A percentile compares a stretch with the other conserved stretches of the same genome.
Evolutionary conservation across 2,797 vertebrate species (phyloP).

Genomic region (Myioborus miniatus): DNA sequence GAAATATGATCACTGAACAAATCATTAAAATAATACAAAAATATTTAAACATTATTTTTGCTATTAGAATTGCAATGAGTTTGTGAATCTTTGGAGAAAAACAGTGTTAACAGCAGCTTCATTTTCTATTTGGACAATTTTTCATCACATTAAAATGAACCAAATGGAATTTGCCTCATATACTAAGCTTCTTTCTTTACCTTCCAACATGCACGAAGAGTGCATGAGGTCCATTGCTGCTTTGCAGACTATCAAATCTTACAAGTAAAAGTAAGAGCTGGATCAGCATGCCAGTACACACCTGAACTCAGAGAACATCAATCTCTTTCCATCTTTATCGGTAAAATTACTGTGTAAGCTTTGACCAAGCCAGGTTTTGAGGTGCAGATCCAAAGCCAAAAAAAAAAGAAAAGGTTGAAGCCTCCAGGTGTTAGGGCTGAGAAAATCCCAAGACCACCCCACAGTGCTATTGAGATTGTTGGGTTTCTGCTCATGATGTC

Average conservation of each 20-base stretch:
- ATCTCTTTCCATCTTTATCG: not conserved
- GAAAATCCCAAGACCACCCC: not conserved
- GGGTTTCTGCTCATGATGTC: accelerated
- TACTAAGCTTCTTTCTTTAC: not conserved
- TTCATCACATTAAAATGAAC: not conserved
- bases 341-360: not conserved
- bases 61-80: not conserved
- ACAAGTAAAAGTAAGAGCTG: not conserved
- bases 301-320: not conserved
- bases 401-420: not conserved
- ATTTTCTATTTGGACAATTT: not conserved
- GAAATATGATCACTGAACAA: not conserved
- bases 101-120: not conserved
- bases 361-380: not conserved
- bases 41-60: not conserved
- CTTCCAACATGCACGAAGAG: not conserved
- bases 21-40: not conserved
- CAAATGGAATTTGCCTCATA: not conserved
- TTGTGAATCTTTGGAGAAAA: not conserved
- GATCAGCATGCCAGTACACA: accelerated
- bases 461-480: not conserved
- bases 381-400: not conserved
- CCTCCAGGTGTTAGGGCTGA: not conserved
- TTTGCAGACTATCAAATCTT: not conserved
- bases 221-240: not conserved